phyloP scores from a whole-genome alignment of 1,140 invertebrate species.

The Thaumatotibia leucotreta region DNA sequence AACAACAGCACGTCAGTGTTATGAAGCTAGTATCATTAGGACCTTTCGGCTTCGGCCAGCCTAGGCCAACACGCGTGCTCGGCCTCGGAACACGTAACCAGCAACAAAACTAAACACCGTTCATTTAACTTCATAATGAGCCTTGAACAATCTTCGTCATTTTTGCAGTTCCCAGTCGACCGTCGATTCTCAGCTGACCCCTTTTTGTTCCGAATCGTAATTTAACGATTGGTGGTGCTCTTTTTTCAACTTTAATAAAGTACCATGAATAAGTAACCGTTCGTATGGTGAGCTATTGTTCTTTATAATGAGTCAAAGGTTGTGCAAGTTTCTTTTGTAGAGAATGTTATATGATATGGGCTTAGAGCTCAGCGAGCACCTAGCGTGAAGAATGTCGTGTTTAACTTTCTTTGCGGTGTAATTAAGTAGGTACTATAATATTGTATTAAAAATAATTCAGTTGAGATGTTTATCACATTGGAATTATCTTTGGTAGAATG shows the following conservation, averaged over 20 bases:
- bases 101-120: slow-evolving; percentile 39
- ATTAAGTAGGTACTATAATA: neutral
- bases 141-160: slow-evolving; percentile 60
- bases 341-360: slow-evolving; percentile 30
- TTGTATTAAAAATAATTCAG: neutral
- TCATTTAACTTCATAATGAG: slow-evolving; percentile 60
- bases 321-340: slow-evolving; percentile 27
- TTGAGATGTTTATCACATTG: neutral
- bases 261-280: slow-evolving; percentile 62
- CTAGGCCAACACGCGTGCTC: slow-evolving; percentile 27
- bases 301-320: slow-evolving; percentile 44
- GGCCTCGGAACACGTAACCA: slow-evolving; percentile 28
- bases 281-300: slow-evolving; percentile 57
- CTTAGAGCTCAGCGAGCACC: slow-evolving; percentile 13
- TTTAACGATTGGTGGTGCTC: slow-evolving; percentile 49
- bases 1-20: neutral
- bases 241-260: slow-evolving; percentile 56
- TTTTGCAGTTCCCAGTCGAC: slow-evolving; percentile 48
- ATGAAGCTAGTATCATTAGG: neutral
- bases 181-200: slow-evolving; percentile 34
- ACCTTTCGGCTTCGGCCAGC: neutral
- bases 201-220: slow-evolving; percentile 53
- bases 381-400: neutral
- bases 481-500: neutral
- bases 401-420: neutral